Conservation (phyloP, 2,797 vertebrate genomes). For the Rallus crepitans region DNA sequence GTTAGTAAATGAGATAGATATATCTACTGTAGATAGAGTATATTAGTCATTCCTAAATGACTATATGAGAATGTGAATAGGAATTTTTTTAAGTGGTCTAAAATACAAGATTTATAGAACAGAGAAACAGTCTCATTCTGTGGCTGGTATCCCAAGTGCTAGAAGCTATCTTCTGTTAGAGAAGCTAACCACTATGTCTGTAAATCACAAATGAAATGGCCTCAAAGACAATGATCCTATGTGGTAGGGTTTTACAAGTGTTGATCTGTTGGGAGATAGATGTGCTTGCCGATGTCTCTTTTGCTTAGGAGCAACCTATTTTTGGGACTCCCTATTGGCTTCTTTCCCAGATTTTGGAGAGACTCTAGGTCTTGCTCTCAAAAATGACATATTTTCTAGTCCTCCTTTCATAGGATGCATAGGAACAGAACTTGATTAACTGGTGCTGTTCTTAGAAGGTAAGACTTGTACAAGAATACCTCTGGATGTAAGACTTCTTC, state of each 20-base stretch:
- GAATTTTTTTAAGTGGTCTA: neutral
- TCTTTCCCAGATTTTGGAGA: constrained; percentile 9
- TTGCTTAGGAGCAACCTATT: neutral
- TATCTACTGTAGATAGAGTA: neutral
- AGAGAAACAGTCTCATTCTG: neutral
- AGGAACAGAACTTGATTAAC: neutral
- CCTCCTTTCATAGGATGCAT: neutral
- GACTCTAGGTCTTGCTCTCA: neutral
- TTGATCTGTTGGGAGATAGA: neutral
- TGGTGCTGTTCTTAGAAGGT: neutral
- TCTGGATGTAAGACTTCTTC: neutral
- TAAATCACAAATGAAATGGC: neutral
- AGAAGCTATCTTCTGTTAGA: neutral
- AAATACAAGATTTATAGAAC: neutral
- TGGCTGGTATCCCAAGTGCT: neutral
- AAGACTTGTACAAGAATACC: neutral
- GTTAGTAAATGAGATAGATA: neutral
- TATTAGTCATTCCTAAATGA: neutral
- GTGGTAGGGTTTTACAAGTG: neutral
- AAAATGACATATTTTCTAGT: neutral
- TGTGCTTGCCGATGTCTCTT: neutral
- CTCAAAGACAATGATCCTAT: neutral
- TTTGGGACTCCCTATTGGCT: neutral
- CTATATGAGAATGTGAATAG: neutral
- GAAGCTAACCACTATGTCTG: neutral